Evolutionary conservation across 1,140 invertebrate genomes (phyloP), one percentile per base, ranked within the genome.

Genomic region (Colletes latitarsis): DNA sequence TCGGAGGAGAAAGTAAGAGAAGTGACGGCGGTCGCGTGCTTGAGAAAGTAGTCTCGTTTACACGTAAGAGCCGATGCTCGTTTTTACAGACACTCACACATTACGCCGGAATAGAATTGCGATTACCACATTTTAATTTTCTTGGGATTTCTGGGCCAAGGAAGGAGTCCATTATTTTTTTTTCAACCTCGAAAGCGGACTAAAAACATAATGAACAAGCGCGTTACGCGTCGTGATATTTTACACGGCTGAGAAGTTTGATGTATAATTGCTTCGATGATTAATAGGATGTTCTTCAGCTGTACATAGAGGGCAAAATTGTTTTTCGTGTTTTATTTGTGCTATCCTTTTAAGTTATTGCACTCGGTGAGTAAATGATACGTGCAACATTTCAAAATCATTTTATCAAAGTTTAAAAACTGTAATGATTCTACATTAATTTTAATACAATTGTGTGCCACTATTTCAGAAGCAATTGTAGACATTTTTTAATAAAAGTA

Each of bases 1-100:
- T 63, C 77, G 67, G 89, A 90, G 92, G 92, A 92, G 92, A 92
- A 92, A 92, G 92, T 92, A 92, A 92, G 90, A 92, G 88, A 83
- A 87, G 88, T 85, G 88, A 87, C 88, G 88, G 83, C 83, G 84
- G 88, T 90, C 88, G 88, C 88, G 84, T 88, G 86, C 86, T 92
- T 86, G 91, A 90, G 91, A 92, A 92, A 92, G 92, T 92, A 91
- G 88, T 83, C 90, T 88, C 83, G 85, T 89, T 87, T 83, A 83
- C 88, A 89, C 86, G 84, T 91, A 91, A 86, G 64, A 75, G 53
- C n/a, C 17, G 17, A 6, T 21, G 60, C 12, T 52, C 52, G 49
- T 79, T 79, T 79, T 79, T 64, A 79, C 68, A 46, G 49, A 10
- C 49, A 55, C 70, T 55, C 52, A 49, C 69, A 49, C 69, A 17